phyloP scores from a whole-genome alignment of 2,113 vertebrate species.

The Motacilla alba region DNA sequence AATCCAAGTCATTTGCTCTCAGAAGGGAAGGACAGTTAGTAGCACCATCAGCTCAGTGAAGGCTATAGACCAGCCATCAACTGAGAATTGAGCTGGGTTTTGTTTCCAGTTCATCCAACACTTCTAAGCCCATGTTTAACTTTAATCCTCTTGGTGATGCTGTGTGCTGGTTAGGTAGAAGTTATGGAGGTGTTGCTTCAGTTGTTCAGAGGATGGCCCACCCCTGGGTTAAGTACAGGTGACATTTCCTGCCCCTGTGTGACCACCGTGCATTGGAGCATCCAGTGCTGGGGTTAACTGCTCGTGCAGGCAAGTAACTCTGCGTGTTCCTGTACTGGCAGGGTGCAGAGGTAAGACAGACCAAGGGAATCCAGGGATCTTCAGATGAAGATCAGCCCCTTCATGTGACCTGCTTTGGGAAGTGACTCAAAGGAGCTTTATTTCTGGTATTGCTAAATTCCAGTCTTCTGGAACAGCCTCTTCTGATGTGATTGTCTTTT shows the following conservation, averaged over 20 bases:
- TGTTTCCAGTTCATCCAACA: neutral
- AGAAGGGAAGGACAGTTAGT: neutral
- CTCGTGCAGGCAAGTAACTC: neutral
- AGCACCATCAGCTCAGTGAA: neutral
- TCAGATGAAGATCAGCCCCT: neutral
- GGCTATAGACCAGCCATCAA: neutral
- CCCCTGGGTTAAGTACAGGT: neutral
- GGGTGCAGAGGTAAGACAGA: neutral
- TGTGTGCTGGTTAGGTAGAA: neutral
- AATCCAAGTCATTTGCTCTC: neutral
- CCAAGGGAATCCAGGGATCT: neutral
- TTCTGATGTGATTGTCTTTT: neutral
- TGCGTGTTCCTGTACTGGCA: neutral
- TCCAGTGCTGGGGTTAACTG: neutral
- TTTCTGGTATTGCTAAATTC: neutral
- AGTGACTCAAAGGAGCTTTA: neutral
- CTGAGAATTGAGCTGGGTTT: neutral
- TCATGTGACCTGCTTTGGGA: neutral
- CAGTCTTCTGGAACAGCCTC: neutral
- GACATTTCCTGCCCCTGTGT: neutral
- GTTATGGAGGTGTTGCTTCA: neutral
- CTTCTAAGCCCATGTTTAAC: neutral
- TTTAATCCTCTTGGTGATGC: neutral
- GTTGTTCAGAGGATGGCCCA: neutral
- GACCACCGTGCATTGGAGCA: neutral